These are phyloP conservation scores for Scolanthus callimorphus DNA, from an alignment of 92 coral and sea anemone genomes.

Conservation along the genomic window DNA sequence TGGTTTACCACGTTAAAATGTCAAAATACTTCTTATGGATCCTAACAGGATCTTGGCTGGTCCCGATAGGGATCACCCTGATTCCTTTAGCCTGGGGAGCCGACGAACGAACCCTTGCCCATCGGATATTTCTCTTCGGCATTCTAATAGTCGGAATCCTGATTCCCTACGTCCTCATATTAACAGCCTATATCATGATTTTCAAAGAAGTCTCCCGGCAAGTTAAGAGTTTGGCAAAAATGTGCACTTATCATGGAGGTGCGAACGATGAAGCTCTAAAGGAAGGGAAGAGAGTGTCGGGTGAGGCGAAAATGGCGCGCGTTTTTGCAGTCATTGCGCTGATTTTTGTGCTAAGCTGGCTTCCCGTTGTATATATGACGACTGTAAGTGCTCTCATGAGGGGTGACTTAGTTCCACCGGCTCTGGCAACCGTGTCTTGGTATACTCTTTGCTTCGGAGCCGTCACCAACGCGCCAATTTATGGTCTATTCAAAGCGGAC, in stretches of 20 bases:
- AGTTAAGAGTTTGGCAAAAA: conserved; percentile 52
- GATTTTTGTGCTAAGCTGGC: conserved; percentile 68
- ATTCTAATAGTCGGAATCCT: conserved; percentile 57
- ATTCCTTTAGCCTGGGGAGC: conserved; percentile 42
- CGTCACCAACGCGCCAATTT: conserved; percentile 64
- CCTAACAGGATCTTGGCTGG: conserved; percentile 46
- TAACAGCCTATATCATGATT: conserved; percentile 66
- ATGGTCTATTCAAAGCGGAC: conserved; percentile 77
- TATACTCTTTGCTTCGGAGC: conserved; percentile 69
- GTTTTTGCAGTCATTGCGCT: conserved; percentile 79
- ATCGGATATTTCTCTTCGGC: conserved; percentile 39
- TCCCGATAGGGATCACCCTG: conserved; percentile 50
- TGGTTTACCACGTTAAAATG: conserved; percentile 71
- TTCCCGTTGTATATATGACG: conserved; percentile 80
- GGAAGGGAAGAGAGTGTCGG: conserved; percentile 66
- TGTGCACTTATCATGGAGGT: conserved; percentile 13
- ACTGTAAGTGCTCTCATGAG: conserved; percentile 49
- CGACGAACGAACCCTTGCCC: conserved; percentile 11
- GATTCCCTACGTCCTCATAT: conserved; percentile 62
- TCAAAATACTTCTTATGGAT: conserved; percentile 60
- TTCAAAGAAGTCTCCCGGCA: conserved; percentile 73
- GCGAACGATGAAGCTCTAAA: conserved; percentile 41
- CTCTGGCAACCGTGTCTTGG: conserved; percentile 55
- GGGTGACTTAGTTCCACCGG: conserved; percentile 33
- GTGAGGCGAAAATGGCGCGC: conserved; percentile 76